Evolutionary conservation across 2,888 invertebrate genomes (phyloP).

Genomic region (Heliothis peltigera): DNA sequence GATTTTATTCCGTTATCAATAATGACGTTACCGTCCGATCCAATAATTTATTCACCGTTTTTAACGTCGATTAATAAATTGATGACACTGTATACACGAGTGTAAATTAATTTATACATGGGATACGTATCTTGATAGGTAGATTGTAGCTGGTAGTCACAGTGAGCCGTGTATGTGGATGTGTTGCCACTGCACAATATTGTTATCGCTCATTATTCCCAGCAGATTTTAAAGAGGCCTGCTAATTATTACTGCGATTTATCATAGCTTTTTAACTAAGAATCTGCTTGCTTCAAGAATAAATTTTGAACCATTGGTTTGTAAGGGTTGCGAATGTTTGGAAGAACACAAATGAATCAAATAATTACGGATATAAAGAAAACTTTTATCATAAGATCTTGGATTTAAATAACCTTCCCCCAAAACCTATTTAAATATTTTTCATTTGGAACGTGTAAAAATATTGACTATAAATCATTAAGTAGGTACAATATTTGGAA

Average conservation of each 20-base stretch:
- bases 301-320: not conserved
- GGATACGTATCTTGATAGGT: slow-evolving; percentile 25
- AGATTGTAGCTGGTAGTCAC: not conserved
- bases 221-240: slow-evolving; percentile 35
- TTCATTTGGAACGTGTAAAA: too few relatives aligned
- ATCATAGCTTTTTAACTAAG: slow-evolving; percentile 8
- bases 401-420: too few relatives aligned
- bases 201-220: slow-evolving; percentile 36
- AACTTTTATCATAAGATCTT: too few relatives aligned
- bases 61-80: slow-evolving; percentile 53
- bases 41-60: slow-evolving; percentile 55
- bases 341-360: not conserved
- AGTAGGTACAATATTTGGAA: too few relatives aligned
- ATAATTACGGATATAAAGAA: too few relatives aligned
- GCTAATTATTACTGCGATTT: slow-evolving; percentile 25
- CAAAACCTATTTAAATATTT: too few relatives aligned
- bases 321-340: not conserved
- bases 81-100: slow-evolving; percentile 46
- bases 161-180: slow-evolving; percentile 6
- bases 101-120: slow-evolving; percentile 42
- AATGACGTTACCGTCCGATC: slow-evolving; percentile 46
- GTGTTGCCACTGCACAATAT: slow-evolving; percentile 16
- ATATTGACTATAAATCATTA: too few relatives aligned
- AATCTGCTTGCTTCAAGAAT: not conserved
- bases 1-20: slow-evolving; percentile 56